Evolutionary conservation across 2,113 vertebrate genomes (phyloP).

Genomic region (Apodemus speciosus): DNA sequence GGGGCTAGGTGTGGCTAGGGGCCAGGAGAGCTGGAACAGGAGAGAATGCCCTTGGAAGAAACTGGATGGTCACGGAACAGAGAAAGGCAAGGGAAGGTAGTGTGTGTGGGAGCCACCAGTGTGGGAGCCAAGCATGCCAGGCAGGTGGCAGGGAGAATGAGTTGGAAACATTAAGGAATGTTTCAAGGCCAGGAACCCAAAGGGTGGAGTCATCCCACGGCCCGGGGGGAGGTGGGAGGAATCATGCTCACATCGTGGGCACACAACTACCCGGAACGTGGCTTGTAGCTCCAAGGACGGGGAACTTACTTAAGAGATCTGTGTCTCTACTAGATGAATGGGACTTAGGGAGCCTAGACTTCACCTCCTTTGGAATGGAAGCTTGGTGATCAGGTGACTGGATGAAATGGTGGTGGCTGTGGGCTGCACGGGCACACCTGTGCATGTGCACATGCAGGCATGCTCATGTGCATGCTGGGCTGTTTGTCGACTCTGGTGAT

Average conservation of each 20-base stretch:
- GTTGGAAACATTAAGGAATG: slow-evolving; percentile 44
- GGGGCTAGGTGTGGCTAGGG: slow-evolving; percentile 66
- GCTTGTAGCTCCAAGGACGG: slow-evolving; percentile 38
- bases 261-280: background rate
- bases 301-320: slow-evolving; percentile 11
- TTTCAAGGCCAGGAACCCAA: slow-evolving; percentile 33
- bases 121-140: slow-evolving; percentile 48
- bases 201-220: slow-evolving; percentile 53
- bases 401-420: slow-evolving; percentile 54
- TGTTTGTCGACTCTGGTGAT: slow-evolving; percentile 60
- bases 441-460: slow-evolving; percentile 69
- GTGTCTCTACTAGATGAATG: slow-evolving; percentile 7
- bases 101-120: background rate
- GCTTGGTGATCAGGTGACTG: slow-evolving; percentile 53
- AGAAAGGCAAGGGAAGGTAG: slow-evolving; percentile 7
- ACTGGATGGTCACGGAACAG: slow-evolving; percentile 32
- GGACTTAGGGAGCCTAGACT: slow-evolving; percentile 48
- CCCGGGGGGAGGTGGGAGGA: slow-evolving; percentile 37
- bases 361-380: slow-evolving; percentile 56
- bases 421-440: slow-evolving; percentile 60
- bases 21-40: slow-evolving; percentile 64
- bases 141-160: slow-evolving; percentile 49
- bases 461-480: slow-evolving; percentile 75
- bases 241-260: background rate
- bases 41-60: slow-evolving; percentile 73